Conservation (phyloP, 1,140 invertebrate species). For the Bicyclus anynana region DNA sequence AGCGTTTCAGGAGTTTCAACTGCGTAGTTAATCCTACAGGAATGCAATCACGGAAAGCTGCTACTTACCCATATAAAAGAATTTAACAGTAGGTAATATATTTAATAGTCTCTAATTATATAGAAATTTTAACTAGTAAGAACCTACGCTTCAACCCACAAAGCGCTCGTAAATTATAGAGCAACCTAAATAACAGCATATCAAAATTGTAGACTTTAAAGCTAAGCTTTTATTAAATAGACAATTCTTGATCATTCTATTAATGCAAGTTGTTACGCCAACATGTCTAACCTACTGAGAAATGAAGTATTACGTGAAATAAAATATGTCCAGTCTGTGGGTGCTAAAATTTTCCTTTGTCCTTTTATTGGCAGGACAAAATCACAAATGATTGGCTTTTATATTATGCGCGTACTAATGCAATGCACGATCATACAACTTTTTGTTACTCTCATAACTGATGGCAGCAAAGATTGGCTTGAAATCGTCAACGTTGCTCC, state of each 20-base stretch:
- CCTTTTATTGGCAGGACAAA: constrained; percentile 43
- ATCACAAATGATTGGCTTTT: constrained; percentile 31
- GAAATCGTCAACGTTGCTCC: constrained; percentile 59
- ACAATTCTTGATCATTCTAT: not conserved
- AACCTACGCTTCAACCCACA: not conserved
- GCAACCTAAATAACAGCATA: not conserved
- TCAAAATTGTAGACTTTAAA: not conserved
- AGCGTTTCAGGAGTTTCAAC: too few species aligned
- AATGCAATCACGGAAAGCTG: too few species aligned
- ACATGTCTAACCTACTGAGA: not conserved
- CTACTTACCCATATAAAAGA: too few species aligned
- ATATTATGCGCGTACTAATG: constrained; percentile 31
- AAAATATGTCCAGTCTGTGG: constrained; percentile 17
- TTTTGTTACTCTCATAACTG: constrained; percentile 42
- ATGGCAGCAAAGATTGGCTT: constrained; percentile 38
- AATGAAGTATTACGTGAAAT: not conserved
- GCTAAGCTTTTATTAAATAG: not conserved
- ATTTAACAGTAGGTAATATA: too few species aligned
- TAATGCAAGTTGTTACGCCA: not conserved
- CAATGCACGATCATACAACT: constrained; percentile 41
- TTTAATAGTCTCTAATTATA: not conserved
- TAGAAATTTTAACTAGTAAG: not conserved
- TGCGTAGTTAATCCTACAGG: too few species aligned
- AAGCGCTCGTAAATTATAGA: not conserved
- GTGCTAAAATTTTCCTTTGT: constrained; percentile 40